Base-by-base conservation (phyloP, 1,140 invertebrate genomes). In the Leptopilina boulardi region DNA sequence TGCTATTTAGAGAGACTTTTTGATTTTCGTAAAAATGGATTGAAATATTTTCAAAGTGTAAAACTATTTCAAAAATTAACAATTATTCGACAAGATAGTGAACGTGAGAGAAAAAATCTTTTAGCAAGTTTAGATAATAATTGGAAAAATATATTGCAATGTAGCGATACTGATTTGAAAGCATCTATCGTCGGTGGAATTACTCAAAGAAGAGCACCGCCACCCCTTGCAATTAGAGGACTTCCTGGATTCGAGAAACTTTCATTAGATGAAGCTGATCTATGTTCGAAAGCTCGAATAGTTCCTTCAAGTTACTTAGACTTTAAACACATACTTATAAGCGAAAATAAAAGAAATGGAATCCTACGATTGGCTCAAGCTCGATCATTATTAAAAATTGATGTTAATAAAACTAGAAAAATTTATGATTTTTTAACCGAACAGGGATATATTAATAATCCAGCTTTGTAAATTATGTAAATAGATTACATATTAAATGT, bases 361-460 rank as follows among this genome's bases (percentile, higher is more conserved):
- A 92, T 91, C 80, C 88, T 98, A 9, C 93, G 94, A 77, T 90
- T 98, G 23, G 93, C 96, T 19, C 95, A 97, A 86, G 97, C 97
- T 0, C 91, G 97, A 59, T 92, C 92, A 38, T 91, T 98, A 8
- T 93, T 98, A 11, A 98, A 97, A 90, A 98, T 98, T 77, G 97
- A 98, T 92, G 97, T 98, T 0, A 98, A 98, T 89, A 98, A 98
- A 91, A 98, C 97, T 2, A 93, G 96, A 74, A 96, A 96, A 88
- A 93, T 98, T 56, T 98, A 96, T 91, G 96, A 98, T 89, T 96
- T 95, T 89, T 91, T 98, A 3, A 85, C 95, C 5, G 87, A 93
- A 72, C 93, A 95, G 85, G 96, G 95, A 11, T 93, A 94, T 85
- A 94, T 97, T 71, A 92, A 90, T 83, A 93, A 93, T 84, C 91